A percentile compares a stretch with the other conserved stretches of the same genome.
Evolutionary conservation across 1,140 invertebrate species (phyloP).

Genomic region (Papilio dardanus): DNA sequence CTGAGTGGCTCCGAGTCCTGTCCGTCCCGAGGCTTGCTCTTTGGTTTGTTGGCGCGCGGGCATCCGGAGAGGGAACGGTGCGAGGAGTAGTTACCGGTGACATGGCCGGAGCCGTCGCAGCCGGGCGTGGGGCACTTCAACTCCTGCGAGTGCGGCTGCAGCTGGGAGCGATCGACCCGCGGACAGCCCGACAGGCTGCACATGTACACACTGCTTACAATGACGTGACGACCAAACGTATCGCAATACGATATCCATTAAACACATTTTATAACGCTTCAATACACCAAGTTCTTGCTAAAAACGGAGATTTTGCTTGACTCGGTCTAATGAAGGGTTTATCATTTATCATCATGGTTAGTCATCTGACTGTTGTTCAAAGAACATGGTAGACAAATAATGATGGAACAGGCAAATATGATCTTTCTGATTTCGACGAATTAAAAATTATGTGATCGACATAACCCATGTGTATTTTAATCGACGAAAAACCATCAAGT

Average conservation of each 20-base stretch:
- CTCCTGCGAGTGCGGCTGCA: conserved; percentile 91
- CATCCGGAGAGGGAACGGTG: conserved; percentile 96
- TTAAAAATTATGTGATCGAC: neutral
- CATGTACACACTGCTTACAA: conserved; percentile 81
- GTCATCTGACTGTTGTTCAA: neutral
- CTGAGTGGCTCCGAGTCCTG: conserved; percentile 95
- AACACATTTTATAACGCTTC: neutral
- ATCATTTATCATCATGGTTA: neutral
- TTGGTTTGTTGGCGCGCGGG: conserved; percentile 95
- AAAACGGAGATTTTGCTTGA: too few relatives aligned
- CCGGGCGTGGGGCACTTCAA: conserved; percentile 93
- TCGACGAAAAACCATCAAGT: neutral
- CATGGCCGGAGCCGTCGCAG: conserved; percentile 93
- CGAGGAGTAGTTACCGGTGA: conserved; percentile 93
- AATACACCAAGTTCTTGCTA: too few relatives aligned
- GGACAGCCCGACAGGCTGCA: conserved; percentile 95
- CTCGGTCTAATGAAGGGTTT: too few relatives aligned
- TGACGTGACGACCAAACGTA: conserved; percentile 89
- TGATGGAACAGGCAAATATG: too few relatives aligned
- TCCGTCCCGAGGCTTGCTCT: conserved; percentile 95
- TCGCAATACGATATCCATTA: conserved; percentile 83
- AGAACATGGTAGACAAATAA: too few relatives aligned
- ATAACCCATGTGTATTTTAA: neutral
- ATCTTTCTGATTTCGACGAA: neutral
- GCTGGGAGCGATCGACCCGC: conserved; percentile 95